Percentiles rank a stretch among this genome's conserved stretches.
These are phyloP conservation scores for Synchiropus splendidus DNA, from an alignment of 2,113 vertebrate genomes.

Conservation along the genomic window DNA sequence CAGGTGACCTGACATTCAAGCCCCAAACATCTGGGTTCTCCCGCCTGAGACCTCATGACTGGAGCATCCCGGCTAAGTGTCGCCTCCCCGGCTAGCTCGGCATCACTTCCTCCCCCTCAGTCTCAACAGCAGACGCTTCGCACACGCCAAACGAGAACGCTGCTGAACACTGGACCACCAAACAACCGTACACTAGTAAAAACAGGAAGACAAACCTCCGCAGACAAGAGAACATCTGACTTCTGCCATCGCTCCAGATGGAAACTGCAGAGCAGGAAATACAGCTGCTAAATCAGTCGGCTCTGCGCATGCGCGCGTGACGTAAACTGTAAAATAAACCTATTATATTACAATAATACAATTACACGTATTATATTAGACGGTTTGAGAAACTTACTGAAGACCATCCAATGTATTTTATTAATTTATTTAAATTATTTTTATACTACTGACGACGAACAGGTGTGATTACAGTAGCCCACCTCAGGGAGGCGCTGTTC, in stretches of 20 bases:
- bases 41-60: constrained; percentile 30
- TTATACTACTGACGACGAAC: too few species aligned
- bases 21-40: not conserved
- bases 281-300: constrained; percentile 7
- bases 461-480: not conserved
- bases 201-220: constrained; percentile 42
- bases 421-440: not conserved
- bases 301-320: constrained; percentile 51
- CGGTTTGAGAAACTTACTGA: too few species aligned
- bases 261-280: constrained; percentile 59
- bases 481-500: too few species aligned
- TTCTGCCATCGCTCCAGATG: constrained; percentile 58
- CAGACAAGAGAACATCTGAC: constrained; percentile 41
- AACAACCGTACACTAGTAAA: too few species aligned
- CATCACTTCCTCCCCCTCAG: not conserved
- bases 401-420: too few species aligned
- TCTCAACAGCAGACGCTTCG: not conserved
- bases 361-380: too few species aligned
- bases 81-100: constrained; percentile 35
- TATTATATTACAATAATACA: too few species aligned
- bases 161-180: too few species aligned
- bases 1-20: too few species aligned
- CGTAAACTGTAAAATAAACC: not conserved
- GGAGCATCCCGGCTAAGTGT: constrained; percentile 49
- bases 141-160: too few species aligned